phyloP scores from a whole-genome alignment of 2,797 vertebrate species.

The Malurus leucopterus region DNA sequence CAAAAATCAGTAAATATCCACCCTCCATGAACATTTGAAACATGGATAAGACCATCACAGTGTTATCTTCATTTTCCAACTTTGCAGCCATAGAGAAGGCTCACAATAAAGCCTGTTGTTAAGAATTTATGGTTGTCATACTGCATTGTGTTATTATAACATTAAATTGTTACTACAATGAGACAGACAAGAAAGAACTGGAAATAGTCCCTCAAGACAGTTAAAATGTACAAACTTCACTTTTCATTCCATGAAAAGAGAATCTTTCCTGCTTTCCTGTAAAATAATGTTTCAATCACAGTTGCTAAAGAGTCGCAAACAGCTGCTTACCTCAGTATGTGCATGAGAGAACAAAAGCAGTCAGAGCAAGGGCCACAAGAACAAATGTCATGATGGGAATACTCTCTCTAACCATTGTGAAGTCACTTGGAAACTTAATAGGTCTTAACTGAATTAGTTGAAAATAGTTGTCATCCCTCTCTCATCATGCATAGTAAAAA shows the following conservation, averaged over 20 bases:
- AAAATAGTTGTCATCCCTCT: not conserved
- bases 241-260: not conserved
- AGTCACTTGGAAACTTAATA: not conserved
- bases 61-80: not conserved
- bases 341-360: not conserved
- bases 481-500: not conserved
- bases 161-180: constrained; percentile 5
- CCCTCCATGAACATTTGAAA: not conserved
- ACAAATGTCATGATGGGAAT: not conserved
- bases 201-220: constrained; percentile 43
- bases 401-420: not conserved
- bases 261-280: not conserved
- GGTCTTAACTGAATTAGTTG: not conserved
- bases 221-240: constrained; percentile 18
- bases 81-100: not conserved
- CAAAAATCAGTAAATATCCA: not conserved
- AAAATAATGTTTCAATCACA: constrained; percentile 21
- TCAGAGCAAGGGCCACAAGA: not conserved
- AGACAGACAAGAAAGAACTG: constrained; percentile 15
- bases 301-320: not conserved
- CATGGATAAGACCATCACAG: not conserved
- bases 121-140: not conserved
- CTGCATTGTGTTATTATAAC: constrained; percentile 16
- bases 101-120: constrained; percentile 2
- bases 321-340: not conserved